Percentiles rank a stretch among this genome's conserved stretches.
phyloP scores from a whole-genome alignment of 92 coral and sea anemone genomes.

The Palythoa caribaeorum region DNA sequence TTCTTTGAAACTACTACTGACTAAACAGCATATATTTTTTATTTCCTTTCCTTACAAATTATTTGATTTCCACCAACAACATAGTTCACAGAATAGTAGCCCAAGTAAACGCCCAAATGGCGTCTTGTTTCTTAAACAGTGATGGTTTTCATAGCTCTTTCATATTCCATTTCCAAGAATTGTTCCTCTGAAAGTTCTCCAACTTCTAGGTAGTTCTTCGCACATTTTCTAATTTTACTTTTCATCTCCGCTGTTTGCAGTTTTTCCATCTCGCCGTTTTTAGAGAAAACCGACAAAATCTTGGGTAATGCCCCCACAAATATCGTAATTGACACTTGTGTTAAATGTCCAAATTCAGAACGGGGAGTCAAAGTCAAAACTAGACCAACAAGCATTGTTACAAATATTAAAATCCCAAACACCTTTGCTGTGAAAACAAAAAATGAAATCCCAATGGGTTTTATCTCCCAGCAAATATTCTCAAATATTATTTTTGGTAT shows the following conservation, averaged over 20 bases:
- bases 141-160: background rate
- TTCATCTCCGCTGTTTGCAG: background rate
- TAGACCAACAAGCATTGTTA: background rate
- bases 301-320: background rate
- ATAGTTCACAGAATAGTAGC: no score
- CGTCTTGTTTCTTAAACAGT: no score
- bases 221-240: background rate
- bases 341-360: background rate
- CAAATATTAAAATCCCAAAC: background rate
- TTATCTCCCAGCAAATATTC: constrained; percentile 7
- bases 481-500: background rate
- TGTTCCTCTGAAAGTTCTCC: background rate
- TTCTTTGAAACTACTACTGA: no score
- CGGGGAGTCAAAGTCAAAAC: constrained; percentile 14
- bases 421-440: background rate
- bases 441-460: background rate
- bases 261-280: background rate
- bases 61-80: no score
- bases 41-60: no score
- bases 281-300: background rate
- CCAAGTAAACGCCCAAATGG: no score
- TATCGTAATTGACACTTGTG: background rate
- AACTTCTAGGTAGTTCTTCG: background rate
- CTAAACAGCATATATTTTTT: no score
- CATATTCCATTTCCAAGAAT: background rate